Conservation (phyloP, 2,797 vertebrate species). For the Graptemys geographica region DNA sequence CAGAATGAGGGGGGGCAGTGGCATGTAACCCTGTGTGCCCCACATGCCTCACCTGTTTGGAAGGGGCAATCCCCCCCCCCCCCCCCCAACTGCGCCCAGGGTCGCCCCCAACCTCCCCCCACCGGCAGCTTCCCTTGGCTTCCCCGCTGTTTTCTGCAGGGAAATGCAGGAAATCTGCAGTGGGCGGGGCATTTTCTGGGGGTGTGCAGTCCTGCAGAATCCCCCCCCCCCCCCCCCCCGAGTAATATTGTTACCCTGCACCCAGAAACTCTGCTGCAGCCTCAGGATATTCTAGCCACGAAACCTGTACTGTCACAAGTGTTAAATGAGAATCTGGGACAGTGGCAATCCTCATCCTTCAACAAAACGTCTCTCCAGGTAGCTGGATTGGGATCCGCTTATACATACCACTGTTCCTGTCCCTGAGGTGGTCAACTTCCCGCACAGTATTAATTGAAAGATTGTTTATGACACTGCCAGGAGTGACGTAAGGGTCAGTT, state of each 20-base stretch:
- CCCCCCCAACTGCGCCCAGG: too few relatives aligned
- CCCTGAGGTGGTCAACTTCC: constrained; percentile 99
- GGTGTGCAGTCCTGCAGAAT: too few relatives aligned
- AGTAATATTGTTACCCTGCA: constrained; percentile 6
- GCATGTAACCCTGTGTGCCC: too few relatives aligned
- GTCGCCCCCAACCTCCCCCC: too few relatives aligned
- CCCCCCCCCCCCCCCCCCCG: too few relatives aligned
- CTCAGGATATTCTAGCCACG: background rate
- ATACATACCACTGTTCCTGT: constrained; percentile 95
- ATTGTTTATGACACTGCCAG: constrained; percentile 99
- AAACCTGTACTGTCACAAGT: background rate
- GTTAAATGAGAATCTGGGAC: background rate
- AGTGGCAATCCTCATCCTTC: background rate
- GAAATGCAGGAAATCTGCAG: too few relatives aligned
- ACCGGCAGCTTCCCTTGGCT: too few relatives aligned
- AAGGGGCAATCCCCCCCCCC: too few relatives aligned
- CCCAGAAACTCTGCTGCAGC: background rate
- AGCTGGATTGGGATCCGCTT: fast-evolving
- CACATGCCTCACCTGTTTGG: too few relatives aligned
- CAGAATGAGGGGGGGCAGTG: too few relatives aligned
- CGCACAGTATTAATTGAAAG: constrained; percentile 99
- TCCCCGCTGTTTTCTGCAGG: too few relatives aligned
- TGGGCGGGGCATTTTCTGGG: too few relatives aligned
- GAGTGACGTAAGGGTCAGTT: constrained; percentile 99
- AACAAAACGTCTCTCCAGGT: fast-evolving